Evolutionary conservation across 1,140 invertebrate species (phyloP).

Genomic region (Halesus radiatus): DNA sequence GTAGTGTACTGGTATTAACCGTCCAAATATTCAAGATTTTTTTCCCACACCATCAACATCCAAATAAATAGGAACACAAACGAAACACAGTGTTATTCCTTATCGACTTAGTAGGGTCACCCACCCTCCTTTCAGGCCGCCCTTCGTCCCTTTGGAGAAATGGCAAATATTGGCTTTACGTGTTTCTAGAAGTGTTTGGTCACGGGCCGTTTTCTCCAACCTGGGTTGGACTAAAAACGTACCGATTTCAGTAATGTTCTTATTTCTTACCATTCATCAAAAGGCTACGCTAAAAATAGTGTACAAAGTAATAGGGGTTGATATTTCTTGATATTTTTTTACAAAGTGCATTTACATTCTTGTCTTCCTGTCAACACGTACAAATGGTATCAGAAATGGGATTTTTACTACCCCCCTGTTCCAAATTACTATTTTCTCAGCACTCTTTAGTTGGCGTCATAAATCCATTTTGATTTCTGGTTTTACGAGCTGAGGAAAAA

Average conservation of each 20-base stretch:
- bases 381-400: conserved; percentile 6
- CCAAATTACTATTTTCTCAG: conserved; percentile 32
- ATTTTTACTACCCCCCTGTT: conserved; percentile 13
- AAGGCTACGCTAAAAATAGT: not conserved
- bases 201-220: conserved; percentile 52
- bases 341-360: not conserved
- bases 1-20: no score
- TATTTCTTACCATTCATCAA: not conserved
- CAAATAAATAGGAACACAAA: conserved; percentile 19
- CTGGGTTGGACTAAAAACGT: not conserved
- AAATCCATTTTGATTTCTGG: conserved; percentile 33
- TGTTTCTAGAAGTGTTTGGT: conserved; percentile 54
- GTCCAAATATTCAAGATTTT: not conserved
- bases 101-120: conserved; percentile 3
- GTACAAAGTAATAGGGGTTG: not conserved
- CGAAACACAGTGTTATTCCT: not conserved
- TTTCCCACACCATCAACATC: not conserved
- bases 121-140: not conserved
- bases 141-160: conserved; percentile 23
- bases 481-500: conserved; percentile 18
- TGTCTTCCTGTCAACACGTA: not conserved
- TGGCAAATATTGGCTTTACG: conserved; percentile 58
- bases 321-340: not conserved
- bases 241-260: not conserved
- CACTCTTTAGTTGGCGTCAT: conserved; percentile 22